Evolutionary conservation across 2,888 invertebrate genomes (phyloP).

Genomic region (Belgica antarctica): DNA sequence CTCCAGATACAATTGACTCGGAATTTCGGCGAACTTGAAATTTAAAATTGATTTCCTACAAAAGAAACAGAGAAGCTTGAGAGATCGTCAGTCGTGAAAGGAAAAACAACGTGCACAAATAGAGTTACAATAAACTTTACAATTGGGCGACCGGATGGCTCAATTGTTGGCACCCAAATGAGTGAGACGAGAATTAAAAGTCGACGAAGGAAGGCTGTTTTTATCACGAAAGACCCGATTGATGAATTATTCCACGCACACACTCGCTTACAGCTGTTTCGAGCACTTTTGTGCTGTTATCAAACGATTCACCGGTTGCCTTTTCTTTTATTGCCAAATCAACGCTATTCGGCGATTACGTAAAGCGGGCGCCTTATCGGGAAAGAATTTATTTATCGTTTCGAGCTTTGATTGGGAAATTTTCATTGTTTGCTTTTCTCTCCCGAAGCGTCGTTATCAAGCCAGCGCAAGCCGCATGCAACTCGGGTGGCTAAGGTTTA

Average conservation of each 20-base stretch:
- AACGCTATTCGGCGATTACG: background rate
- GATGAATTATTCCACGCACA: background rate
- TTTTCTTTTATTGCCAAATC: background rate
- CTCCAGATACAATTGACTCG: background rate
- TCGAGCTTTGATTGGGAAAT: background rate
- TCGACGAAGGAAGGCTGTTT: background rate
- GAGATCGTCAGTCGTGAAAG: background rate
- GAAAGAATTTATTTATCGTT: conserved; percentile 1
- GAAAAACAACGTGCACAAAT: background rate
- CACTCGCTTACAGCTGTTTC: background rate
- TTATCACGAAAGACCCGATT: background rate
- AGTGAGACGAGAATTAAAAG: conserved; percentile 5
- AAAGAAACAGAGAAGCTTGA: background rate
- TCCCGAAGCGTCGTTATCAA: too few species aligned
- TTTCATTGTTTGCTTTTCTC: background rate
- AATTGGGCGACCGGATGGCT: conserved; percentile 14
- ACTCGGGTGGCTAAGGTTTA: background rate
- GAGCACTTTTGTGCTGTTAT: background rate
- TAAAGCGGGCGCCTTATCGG: background rate
- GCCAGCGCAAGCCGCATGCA: background rate
- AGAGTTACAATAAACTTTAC: background rate
- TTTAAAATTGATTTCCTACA: conserved; percentile 20
- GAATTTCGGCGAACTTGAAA: background rate
- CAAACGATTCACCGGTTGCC: background rate
- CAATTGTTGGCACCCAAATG: conserved; percentile 12